phyloP scores from a whole-genome alignment of 2,797 vertebrate genomes.

The Ficedula albicollis region DNA sequence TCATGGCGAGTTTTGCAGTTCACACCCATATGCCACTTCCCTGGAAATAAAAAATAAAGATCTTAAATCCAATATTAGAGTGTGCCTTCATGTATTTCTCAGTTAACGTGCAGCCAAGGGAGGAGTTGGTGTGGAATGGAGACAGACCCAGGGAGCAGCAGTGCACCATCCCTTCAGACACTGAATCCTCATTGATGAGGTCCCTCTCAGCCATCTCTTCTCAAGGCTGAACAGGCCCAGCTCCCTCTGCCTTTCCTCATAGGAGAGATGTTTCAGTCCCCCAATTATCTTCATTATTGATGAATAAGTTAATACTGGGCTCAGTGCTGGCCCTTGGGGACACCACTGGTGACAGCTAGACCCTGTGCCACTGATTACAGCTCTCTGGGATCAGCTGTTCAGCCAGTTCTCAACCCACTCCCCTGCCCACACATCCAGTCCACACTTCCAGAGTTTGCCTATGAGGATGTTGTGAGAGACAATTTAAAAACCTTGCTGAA shows the following conservation, averaged over 20 bases:
- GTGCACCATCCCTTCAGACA: background rate
- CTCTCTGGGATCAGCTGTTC: background rate
- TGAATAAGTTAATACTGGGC: background rate
- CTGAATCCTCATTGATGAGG: background rate
- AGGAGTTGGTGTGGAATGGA: background rate
- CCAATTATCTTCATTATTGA: background rate
- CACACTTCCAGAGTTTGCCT: background rate
- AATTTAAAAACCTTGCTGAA: background rate
- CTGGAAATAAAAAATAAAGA: slow-evolving; percentile 45
- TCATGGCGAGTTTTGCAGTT: slow-evolving; percentile 82
- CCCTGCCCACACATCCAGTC: background rate
- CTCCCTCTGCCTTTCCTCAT: background rate
- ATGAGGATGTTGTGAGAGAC: background rate
- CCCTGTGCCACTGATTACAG: rapidly evolving
- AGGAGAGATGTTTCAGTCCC: background rate
- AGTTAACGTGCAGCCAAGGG: background rate
- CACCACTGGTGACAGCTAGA: background rate
- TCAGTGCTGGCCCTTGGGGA: background rate
- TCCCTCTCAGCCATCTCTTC: background rate
- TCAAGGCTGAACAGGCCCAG: background rate
- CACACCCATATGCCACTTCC: slow-evolving; percentile 89
- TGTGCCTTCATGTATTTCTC: background rate
- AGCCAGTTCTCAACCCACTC: background rate
- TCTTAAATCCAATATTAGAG: background rate
- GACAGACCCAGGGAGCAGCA: background rate